Evolutionary conservation across 2,888 invertebrate genomes (phyloP).

Genomic region (Parasteatoda lunata): DNA sequence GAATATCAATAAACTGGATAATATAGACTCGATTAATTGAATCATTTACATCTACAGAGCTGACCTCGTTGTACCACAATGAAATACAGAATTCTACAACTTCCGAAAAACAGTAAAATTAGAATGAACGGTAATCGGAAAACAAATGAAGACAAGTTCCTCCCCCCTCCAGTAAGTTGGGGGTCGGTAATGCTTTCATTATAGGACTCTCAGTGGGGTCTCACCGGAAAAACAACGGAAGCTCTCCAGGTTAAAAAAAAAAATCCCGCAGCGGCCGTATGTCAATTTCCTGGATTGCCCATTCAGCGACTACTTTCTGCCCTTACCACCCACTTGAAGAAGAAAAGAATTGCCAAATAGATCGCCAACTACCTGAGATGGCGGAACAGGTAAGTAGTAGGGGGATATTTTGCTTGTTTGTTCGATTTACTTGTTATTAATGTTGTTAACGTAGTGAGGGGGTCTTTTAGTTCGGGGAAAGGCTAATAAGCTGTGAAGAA

Average conservation of each 20-base stretch:
- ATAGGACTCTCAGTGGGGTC: background rate
- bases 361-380: conserved; percentile 4
- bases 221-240: conserved; percentile 53
- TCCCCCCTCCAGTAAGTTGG: background rate
- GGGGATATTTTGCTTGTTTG: background rate
- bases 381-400: background rate
- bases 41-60: no score
- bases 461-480: no score
- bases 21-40: no score
- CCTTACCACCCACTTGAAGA: background rate
- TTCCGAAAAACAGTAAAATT: conserved; percentile 39
- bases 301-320: background rate
- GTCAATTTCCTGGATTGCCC: conserved; percentile 52
- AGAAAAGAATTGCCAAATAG: conserved; percentile 9
- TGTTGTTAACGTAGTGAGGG: no score
- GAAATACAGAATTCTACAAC: background rate
- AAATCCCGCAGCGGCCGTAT: conserved; percentile 8
- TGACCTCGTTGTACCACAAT: no score
- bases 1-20: no score
- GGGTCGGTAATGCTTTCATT: conserved; percentile 7
- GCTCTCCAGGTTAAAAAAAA: background rate
- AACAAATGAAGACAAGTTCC: conserved; percentile 64
- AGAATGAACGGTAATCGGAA: conserved; percentile 46
- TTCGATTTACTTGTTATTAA: no score
- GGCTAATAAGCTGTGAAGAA: no score